A percentile compares a stretch with the other conserved stretches of the same genome.
Conservation (phyloP, 2,888 invertebrate species). For the Cancer borealis region DNA sequence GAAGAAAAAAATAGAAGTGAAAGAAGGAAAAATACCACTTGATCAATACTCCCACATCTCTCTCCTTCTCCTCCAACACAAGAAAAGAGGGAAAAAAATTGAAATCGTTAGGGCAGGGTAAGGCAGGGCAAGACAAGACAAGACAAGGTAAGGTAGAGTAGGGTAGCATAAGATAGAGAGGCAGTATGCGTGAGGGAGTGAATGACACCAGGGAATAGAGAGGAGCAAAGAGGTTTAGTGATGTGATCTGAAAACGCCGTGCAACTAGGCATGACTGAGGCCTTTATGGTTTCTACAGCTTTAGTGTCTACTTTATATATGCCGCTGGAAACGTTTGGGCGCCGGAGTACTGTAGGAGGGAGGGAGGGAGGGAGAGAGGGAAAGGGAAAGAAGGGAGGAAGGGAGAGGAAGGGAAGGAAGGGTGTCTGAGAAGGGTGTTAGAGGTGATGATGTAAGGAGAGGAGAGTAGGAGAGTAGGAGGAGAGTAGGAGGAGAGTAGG, state of each 20-base stretch:
- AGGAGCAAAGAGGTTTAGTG: background rate
- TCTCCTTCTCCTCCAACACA: background rate
- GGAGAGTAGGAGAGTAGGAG: background rate
- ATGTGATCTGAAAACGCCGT: background rate
- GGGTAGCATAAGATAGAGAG: too few species aligned
- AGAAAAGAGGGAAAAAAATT: background rate
- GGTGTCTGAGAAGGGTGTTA: background rate
- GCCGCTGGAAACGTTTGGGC: background rate
- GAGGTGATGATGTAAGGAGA: background rate
- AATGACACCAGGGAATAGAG: background rate
- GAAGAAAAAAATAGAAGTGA: background rate
- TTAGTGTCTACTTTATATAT: conserved; percentile 1
- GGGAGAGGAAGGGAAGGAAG: background rate
- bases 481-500: background rate
- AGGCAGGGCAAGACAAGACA: background rate
- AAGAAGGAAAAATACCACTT: background rate
- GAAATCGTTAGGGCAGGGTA: background rate
- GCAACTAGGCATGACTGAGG: background rate
- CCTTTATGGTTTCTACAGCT: conserved; percentile 21
- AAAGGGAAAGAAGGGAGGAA: background rate
- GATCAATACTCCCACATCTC: too few species aligned
- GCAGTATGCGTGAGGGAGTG: background rate
- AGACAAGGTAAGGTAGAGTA: background rate
- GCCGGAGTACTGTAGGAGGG: background rate
- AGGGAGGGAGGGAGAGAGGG: background rate